Conservation (phyloP, 2,797 vertebrate genomes). For the Pseudochirops cupreus region DNA sequence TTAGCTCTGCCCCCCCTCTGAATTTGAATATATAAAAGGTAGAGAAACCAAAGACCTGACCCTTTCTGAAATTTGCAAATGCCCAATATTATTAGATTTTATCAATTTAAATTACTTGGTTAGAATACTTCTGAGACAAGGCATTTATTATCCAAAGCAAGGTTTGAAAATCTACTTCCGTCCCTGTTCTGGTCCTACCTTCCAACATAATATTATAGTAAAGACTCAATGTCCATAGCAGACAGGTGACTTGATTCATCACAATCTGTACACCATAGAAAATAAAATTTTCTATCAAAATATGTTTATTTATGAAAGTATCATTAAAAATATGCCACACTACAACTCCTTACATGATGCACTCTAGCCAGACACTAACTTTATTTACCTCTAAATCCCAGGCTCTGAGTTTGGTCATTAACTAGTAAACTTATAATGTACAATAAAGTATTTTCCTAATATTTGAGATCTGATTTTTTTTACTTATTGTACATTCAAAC, state of each 20-base stretch:
- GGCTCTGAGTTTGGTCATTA: not conserved
- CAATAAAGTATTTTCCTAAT: not conserved
- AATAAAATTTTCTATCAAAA: not conserved
- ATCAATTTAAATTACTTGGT: not conserved
- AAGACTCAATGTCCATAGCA: not conserved
- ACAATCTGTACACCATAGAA: not conserved
- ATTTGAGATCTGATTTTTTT: not conserved
- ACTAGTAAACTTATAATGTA: not conserved
- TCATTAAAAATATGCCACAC: not conserved
- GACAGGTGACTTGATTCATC: not conserved
- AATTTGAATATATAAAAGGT: not conserved
- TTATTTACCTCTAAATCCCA: not conserved
- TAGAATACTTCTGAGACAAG: not conserved
- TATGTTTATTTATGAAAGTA: not conserved
- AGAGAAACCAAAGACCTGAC: not conserved
- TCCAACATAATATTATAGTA: not conserved
- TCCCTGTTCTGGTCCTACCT: not conserved
- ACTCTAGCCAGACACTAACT: not conserved
- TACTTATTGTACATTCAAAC: not conserved
- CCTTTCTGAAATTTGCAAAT: not conserved
- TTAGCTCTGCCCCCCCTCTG: too few species aligned
- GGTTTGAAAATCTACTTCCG: not conserved
- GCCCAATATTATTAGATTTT: not conserved
- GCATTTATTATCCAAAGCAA: not conserved
- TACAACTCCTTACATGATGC: not conserved